A percentile compares a stretch with the other conserved stretches of the same genome.
These are phyloP conservation scores for Stichodactyla helianthus DNA, from an alignment of 64 coral and sea anemone species.

Conservation along the genomic window DNA sequence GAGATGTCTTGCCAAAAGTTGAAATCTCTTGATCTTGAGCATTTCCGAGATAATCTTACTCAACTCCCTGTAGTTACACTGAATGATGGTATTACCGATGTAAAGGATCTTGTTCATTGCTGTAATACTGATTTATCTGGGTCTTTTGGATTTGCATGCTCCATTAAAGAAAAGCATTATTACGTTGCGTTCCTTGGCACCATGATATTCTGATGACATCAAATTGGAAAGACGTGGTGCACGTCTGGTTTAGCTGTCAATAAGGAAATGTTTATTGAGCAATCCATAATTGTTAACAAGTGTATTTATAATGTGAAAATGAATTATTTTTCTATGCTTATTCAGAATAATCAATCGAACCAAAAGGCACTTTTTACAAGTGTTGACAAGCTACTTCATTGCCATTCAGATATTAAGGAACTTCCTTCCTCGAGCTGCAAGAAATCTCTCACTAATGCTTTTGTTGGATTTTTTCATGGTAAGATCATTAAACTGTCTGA, in stretches of 20 bases:
- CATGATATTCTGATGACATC: slow-evolving; percentile 28
- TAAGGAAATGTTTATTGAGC: slow-evolving; percentile 39
- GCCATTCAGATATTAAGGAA: slow-evolving; percentile 4
- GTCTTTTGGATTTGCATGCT: slow-evolving; percentile 27
- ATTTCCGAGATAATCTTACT: neutral
- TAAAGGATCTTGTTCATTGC: slow-evolving; percentile 4
- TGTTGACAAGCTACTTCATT: no score
- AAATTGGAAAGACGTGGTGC: slow-evolving; percentile 26
- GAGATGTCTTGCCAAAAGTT: neutral
- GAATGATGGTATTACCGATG: neutral
- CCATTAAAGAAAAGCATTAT: slow-evolving; percentile 19
- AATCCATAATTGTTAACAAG: no score
- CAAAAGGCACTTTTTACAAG: slow-evolving; percentile 13
- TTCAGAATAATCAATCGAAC: slow-evolving; percentile 14
- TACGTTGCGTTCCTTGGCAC: slow-evolving; percentile 3
- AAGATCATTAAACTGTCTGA: no score
- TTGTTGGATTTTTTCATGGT: no score
- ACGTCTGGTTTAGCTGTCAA: no score
- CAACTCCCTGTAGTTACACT: neutral
- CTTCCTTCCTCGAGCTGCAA: no score
- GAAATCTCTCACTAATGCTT: no score
- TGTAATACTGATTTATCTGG: slow-evolving; percentile 7
- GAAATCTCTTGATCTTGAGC: neutral
- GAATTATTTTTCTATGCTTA: slow-evolving; percentile 16
- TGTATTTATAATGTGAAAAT: slow-evolving; percentile 26